Evolutionary conservation across 2,797 vertebrate genomes (phyloP).

Genomic region (Micromesistius poutassou): DNA sequence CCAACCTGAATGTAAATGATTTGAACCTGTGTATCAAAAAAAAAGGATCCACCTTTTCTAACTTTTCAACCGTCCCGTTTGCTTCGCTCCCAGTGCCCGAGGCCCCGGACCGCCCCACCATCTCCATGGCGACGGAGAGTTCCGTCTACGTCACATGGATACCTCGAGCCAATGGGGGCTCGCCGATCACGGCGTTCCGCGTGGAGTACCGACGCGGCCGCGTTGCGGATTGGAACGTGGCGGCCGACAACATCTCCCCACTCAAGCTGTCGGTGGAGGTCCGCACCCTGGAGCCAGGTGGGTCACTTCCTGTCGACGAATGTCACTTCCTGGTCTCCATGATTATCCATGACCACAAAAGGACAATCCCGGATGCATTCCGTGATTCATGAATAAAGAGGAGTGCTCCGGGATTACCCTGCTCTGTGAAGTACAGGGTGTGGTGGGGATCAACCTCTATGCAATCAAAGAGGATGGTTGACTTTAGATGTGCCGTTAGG

Average conservation of each 20-base stretch:
- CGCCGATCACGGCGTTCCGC: constrained; percentile 92
- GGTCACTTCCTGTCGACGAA: constrained; percentile 11
- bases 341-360: no score
- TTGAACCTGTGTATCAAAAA: background rate
- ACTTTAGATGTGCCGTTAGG: no score
- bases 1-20: background rate
- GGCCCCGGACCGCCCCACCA: constrained; percentile 90
- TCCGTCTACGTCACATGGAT: constrained; percentile 96
- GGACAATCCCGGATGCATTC: no score
- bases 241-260: constrained; percentile 90
- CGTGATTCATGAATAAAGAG: no score
- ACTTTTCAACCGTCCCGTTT: no score
- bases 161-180: constrained; percentile 93
- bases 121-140: constrained; percentile 88
- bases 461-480: no score
- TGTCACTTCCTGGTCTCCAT: no score
- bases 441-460: no score
- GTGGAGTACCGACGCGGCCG: constrained; percentile 88
- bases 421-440: no score
- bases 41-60: background rate
- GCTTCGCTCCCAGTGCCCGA: constrained; percentile 79
- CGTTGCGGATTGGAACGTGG: constrained; percentile 81
- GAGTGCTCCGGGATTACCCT: no score
- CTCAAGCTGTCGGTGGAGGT: constrained; percentile 97
- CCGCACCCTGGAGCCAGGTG: constrained; percentile 89